Evolutionary conservation across 2,888 invertebrate species (phyloP), one percentile per base, ranked within the genome.

Genomic region (Eupithecia centaureata): DNA sequence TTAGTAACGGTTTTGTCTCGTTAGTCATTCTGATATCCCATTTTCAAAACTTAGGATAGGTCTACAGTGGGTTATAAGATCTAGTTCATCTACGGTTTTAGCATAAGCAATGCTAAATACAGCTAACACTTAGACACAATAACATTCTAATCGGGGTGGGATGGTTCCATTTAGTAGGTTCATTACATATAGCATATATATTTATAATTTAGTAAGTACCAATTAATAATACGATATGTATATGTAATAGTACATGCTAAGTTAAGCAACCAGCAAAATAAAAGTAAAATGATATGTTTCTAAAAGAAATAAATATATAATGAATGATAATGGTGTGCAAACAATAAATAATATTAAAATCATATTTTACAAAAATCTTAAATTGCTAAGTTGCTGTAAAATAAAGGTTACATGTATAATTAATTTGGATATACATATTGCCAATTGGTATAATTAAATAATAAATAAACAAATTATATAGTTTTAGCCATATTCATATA

Each of bases 241-340:
- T 75, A 77, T 66, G 70, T 58, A 22, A 30, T 57, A 18, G 18
- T 27, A 68, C 81, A 84, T 85, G 87, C 85, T 79, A 82, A 86
- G 82, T 84, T 84, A 85, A 85, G 84, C 86, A 73, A 85, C 79
- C 77, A 82, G 89, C 90, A 86, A 87, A 82, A 80, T 81, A 82
- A 84, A 80, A 79, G 82, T 80, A 81, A 76, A 80, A 80, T 80
- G 78, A 76, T 79, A 79, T 75, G 76, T 74, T 28, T 75, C 72
- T 78, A 77, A 77, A 79, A 72, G 74, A 74, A 73, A 73, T 72
- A 73, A 66, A 68, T 74, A 71, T 76, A 58, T 60, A 77, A 89
- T 87, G 86, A 76, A 86, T 86, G 88, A 82, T 75, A 61, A 85
- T 88, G 91, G 79, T 82, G 89, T 88, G 92, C 91, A 92, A 91